Evolutionary conservation across 2,888 invertebrate species (phyloP), one percentile per base, ranked within the genome.

Genomic region (Apoda limacodes): DNA sequence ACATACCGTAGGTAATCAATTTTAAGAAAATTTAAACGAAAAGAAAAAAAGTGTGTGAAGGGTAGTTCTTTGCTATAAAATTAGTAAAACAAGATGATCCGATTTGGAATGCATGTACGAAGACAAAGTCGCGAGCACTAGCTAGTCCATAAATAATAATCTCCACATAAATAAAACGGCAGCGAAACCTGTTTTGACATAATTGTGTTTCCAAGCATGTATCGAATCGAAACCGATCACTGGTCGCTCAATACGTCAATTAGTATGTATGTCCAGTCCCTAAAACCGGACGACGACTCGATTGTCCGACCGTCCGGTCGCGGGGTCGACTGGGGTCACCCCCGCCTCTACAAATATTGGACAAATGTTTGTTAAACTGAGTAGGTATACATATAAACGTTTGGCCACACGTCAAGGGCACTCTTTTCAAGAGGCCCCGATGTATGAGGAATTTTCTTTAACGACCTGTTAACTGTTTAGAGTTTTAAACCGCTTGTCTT

Each of bases 401-500:
- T 17, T 17, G 17, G 17, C 17, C 17, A 17, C 17, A 17, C 5
- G 5, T 17, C 7, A 17, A 17, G 7, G 7, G 17, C 17, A n/a
- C n/a, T n/a, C n/a, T n/a, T n/a, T n/a, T n/a, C n/a, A n/a, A n/a
- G 17, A 17, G 17, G 7, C 17, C 7, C 17, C 5, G 7, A 7
- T 17, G 17, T 6, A 17, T 17, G 17, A 17, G 17, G 17, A 17
- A 17, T 17, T 5, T 30, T 26, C 34, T 42, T 41, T 34, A n/a
- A 37, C 42, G 34, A 37, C 38, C 39, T 44, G 43, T 49, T 51
- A 52, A 55, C 54, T 45, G 51, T 49, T 48, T 40, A 45, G 46
- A 35, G 36, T 43, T 45, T 47, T 42, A 38, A 45, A 45, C n/a
- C 46, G 44, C 48, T 46, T 47, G 50, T n/a, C n/a, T n/a, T n/a